Base-by-base conservation (phyloP, 2,113 vertebrate genomes). In the Cygnus buccinator region DNA sequence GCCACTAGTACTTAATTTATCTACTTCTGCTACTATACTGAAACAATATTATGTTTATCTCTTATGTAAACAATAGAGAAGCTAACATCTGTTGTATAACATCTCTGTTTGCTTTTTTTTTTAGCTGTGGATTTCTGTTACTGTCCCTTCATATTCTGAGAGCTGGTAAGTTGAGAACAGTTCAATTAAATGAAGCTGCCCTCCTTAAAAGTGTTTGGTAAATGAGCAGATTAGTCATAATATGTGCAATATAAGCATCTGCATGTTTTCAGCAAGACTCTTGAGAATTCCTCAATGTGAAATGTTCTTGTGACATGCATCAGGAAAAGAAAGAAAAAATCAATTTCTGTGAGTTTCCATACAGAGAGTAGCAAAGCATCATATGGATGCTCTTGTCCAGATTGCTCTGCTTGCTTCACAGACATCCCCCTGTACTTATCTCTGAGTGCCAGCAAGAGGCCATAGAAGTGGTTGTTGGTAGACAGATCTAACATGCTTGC, bases 91-190 rank as follows among this genome's bases (percentile, higher is more conserved):
- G 8, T 82, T 31, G 22, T 8, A 5, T 95, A 91, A 95, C 35
- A 4, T 13, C 63, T 35, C 62, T 5, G 4, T 82, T 89, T 94
- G 37, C 13, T 86, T 94, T 96, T 90, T 48, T 48, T 93, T 96
- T 82, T 87, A 98, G 98, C 7, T 90, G n/a, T 0, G n/a, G 90
- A 44, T 74, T 95, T 77, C 15, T 97, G 35, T 20, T 98, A 15
- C 92, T 98, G 52, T 75, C 98, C 26, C 67, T 98, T 62, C 62
- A 80, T 10, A 11, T 79, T 73, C 62, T 95, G 62, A 82, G 6
- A 63, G 63, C 84, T 16, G 97, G 98, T 98, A 96, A 98, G 98
- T 97, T 54, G 73, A 54, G 13, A 90, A 71, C 31, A 35, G 3
- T 28, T 72, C 6, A 59, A 23, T 31, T 80, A 20, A 87, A 41